Evolutionary conservation across 1,140 invertebrate species (phyloP), one percentile per base, ranked within the genome.

Genomic region (Arion vulgaris): DNA sequence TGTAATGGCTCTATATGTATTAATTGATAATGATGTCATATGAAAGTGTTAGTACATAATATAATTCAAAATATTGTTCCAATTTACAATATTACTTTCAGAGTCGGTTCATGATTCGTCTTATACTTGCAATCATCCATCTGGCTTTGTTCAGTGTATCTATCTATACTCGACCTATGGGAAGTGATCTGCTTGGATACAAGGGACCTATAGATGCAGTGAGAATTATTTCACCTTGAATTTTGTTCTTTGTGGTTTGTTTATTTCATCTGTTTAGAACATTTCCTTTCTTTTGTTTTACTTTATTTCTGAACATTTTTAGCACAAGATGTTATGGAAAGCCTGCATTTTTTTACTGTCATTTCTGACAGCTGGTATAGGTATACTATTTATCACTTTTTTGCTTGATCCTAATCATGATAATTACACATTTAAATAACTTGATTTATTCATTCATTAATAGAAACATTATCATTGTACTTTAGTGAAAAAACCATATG

Each of bases 101-200:
- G 96, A 95, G 95, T 86, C 97, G 98, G 93, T 98, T 99, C 91
- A 93, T 98, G 71, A 97, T 98, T 92, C 94, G 97, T 45, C 94
- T 99, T 32, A 94, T 96, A 32, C 96, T 92, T 11, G 90, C 91
- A 0, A 82, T 97, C 38, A 76, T 94, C 41, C 98, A 99, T 92
- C 93, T 99, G 76, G 92, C 97, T 0, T 95, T 96, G 45, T 93
- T 99, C 51, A 98, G 97, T 78, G 93, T 97, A 41, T 96, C 97
- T 19, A 95, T 99, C 38, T 99, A 98, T 91, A 98, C 91, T 88
- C 92, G 69, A 41, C 87, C 84, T 41, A 78, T 62, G 23, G 83
- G 80, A 11, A 90, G 92, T 38, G 89, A 94, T 68, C 91, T 94
- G 9, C 88, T 95, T 95, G 72, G 92, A 85, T 86, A 87, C 86